phyloP scores from a whole-genome alignment of 2,113 vertebrate genomes.

The Siphamia tubifer region DNA sequence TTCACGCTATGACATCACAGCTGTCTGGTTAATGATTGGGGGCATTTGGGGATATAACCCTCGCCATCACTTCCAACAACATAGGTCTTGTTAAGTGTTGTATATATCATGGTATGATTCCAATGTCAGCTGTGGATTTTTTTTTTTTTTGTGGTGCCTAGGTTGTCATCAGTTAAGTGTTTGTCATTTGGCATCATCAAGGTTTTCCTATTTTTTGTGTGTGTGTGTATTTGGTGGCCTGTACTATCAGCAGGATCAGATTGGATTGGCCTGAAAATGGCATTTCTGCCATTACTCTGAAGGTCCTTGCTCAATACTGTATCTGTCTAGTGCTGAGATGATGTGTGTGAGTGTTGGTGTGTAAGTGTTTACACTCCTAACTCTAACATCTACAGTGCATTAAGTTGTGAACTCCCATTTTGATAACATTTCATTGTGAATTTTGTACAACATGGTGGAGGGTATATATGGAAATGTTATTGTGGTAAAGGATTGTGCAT shows the following conservation, averaged over 20 bases:
- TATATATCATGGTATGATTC: too few species aligned
- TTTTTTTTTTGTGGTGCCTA: not conserved
- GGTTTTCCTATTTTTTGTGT: conserved; percentile 15
- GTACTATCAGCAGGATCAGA: conserved; percentile 92
- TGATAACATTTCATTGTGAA: conserved; percentile 4
- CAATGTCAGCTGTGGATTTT: not conserved
- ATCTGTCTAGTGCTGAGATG: conserved; percentile 55
- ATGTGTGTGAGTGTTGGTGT: conserved; percentile 7
- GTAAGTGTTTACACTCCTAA: not conserved
- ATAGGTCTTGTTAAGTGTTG: too few species aligned
- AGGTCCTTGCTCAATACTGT: conserved; percentile 94
- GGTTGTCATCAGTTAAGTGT: conserved; percentile 49
- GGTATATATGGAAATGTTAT: not conserved
- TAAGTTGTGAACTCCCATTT: conserved; percentile 5
- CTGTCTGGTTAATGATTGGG: too few species aligned
- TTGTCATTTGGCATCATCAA: conserved; percentile 43
- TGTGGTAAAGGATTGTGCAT: not conserved
- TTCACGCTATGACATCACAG: too few species aligned
- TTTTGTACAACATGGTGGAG: not conserved
- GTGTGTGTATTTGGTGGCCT: conserved; percentile 74
- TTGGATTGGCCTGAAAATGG: conserved; percentile 92
- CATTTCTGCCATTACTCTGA: conserved; percentile 98
- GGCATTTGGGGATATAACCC: too few species aligned
- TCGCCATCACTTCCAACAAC: too few species aligned
- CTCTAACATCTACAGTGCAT: conserved; percentile 8